Percentiles rank a stretch among this genome's conserved stretches.
phyloP scores from a whole-genome alignment of 2,113 vertebrate species.

The Rhea pennata region DNA sequence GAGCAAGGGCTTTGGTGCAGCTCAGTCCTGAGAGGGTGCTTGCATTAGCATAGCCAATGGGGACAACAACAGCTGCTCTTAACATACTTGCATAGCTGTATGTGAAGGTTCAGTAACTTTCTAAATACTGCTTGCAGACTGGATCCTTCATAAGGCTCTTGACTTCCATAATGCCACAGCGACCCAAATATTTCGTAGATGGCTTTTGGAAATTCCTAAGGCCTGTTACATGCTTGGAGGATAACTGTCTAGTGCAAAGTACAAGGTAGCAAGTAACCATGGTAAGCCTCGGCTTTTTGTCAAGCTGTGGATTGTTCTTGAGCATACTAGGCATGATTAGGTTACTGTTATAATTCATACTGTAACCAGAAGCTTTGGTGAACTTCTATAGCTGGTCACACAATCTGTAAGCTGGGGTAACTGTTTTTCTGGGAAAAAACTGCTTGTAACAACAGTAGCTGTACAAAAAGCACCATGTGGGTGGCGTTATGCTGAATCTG shows the following conservation, averaged over 20 bases:
- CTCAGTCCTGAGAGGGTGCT: neutral
- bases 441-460: neutral
- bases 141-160: neutral
- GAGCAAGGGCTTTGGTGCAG: neutral
- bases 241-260: neutral
- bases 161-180: neutral
- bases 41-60: neutral
- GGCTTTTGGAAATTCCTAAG: neutral
- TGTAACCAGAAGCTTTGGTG: neutral
- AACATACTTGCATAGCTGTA: neutral
- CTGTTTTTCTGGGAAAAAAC: neutral
- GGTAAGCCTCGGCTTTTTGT: neutral
- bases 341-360: neutral
- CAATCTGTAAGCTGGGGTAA: neutral
- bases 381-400: neutral
- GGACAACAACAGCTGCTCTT: neutral
- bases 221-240: neutral
- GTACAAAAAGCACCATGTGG: accelerated
- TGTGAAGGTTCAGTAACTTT: neutral
- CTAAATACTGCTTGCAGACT: neutral
- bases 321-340: neutral
- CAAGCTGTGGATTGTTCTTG: neutral
- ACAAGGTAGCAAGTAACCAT: neutral
- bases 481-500: neutral
- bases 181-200: neutral